Conservation (phyloP, 2,113 vertebrate genomes). For the Addax nasomaculatus region DNA sequence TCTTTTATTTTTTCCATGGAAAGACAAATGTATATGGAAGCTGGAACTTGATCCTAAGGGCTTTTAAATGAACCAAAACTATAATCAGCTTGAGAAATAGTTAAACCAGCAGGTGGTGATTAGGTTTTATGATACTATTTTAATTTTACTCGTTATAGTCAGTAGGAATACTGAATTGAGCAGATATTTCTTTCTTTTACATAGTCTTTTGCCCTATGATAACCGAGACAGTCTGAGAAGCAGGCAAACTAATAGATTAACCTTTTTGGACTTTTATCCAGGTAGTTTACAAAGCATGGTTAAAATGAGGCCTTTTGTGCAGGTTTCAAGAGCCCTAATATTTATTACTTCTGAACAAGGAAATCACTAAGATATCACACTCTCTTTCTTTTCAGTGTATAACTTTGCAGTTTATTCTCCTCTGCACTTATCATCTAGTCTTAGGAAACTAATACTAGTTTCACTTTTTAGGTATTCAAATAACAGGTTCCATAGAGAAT, state of each 20-base stretch:
- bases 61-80: conserved; percentile 31
- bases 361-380: conserved; percentile 51
- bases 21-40: not conserved
- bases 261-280: conserved; percentile 49
- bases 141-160: conserved; percentile 34
- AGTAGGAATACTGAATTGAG: conserved; percentile 18
- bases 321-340: conserved; percentile 57
- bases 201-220: conserved; percentile 1
- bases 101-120: conserved; percentile 44
- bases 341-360: conserved; percentile 64
- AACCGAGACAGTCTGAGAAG: conserved; percentile 42
- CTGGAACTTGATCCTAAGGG: not conserved
- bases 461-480: conserved; percentile 42
- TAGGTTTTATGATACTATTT: conserved; percentile 44
- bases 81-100: conserved; percentile 52
- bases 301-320: conserved; percentile 52
- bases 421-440: conserved; percentile 47
- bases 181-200: conserved; percentile 31
- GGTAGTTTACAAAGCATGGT: conserved; percentile 49
- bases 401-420: conserved; percentile 47
- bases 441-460: not conserved
- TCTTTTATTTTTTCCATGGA: not conserved
- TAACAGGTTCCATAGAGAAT: conserved; percentile 33
- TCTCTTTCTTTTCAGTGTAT: conserved; percentile 45
- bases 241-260: conserved; percentile 50